These are phyloP conservation scores for Hylyphantes graminicola DNA, from an alignment of 1,140 invertebrate species.

Conservation along the genomic window DNA sequence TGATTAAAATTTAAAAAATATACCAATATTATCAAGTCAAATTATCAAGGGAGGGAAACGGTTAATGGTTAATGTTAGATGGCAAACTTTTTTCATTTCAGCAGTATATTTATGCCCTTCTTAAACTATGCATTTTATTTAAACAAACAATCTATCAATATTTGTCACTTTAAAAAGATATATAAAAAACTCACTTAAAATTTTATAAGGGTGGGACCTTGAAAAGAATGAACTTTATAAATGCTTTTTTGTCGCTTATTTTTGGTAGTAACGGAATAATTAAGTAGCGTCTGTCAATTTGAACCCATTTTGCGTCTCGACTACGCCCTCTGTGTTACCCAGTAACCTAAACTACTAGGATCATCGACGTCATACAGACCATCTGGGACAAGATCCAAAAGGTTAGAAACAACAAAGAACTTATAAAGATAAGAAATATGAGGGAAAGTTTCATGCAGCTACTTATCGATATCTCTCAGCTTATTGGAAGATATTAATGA, in stretches of 20 bases:
- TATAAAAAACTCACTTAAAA: neutral
- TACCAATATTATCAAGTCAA: no score
- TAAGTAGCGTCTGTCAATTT: constrained; percentile 6
- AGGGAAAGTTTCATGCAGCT: constrained; percentile 6
- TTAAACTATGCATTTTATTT: no score
- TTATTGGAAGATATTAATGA: constrained; percentile 36
- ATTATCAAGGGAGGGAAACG: no score
- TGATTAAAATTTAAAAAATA: no score
- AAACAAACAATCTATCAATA: no score
- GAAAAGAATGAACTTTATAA: neutral
- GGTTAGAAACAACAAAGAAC: constrained; percentile 33
- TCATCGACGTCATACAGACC: constrained; percentile 25
- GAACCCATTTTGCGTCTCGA: constrained; percentile 27
- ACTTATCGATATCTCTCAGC: constrained; percentile 3
- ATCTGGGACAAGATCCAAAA: constrained; percentile 29
- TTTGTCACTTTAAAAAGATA: no score
- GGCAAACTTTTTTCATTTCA: no score
- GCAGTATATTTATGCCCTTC: no score
- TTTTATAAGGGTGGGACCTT: neutral
- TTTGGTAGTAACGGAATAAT: neutral
- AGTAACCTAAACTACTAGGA: constrained; percentile 38
- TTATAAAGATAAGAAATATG: neutral
- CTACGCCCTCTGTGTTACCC: constrained; percentile 51
- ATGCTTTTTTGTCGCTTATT: neutral
- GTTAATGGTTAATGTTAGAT: no score